Evolutionary conservation across 2,797 vertebrate genomes (phyloP).

Genomic region (Mormyrus proboscirostris): DNA sequence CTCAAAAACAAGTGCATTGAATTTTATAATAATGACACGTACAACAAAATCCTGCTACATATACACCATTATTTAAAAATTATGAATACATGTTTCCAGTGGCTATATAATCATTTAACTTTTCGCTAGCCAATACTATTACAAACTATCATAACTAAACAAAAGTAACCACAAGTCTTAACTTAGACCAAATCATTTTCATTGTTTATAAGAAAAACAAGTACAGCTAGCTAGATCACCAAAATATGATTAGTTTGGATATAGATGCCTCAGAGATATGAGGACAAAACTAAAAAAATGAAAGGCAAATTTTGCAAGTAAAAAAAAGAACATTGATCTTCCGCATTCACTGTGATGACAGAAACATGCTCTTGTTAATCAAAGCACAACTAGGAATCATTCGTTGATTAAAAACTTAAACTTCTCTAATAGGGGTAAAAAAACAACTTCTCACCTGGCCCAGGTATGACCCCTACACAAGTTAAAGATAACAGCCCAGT

Average conservation of each 20-base stretch:
- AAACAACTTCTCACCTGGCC: background rate
- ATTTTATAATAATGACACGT: background rate
- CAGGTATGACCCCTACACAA: background rate
- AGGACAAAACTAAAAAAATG: background rate
- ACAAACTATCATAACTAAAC: background rate
- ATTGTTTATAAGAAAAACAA: background rate
- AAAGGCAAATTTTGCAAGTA: background rate
- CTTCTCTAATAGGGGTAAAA: background rate
- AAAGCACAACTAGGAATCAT: background rate
- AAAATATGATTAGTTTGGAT: background rate
- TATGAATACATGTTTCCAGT: background rate
- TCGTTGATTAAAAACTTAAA: background rate
- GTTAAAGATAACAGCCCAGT: background rate
- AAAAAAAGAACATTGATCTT: background rate
- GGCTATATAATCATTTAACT: background rate
- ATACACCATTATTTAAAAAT: background rate
- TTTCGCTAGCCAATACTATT: background rate
- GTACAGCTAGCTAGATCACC: background rate
- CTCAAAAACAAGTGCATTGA: background rate
- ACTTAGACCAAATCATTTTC: background rate
- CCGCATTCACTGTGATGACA: background rate
- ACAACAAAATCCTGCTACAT: background rate
- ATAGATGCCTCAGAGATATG: background rate
- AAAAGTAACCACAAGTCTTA: background rate
- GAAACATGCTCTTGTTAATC: background rate